These are phyloP conservation scores for Prunella himalayana DNA, from an alignment of 2,113 vertebrate genomes.

Conservation along the genomic window DNA sequence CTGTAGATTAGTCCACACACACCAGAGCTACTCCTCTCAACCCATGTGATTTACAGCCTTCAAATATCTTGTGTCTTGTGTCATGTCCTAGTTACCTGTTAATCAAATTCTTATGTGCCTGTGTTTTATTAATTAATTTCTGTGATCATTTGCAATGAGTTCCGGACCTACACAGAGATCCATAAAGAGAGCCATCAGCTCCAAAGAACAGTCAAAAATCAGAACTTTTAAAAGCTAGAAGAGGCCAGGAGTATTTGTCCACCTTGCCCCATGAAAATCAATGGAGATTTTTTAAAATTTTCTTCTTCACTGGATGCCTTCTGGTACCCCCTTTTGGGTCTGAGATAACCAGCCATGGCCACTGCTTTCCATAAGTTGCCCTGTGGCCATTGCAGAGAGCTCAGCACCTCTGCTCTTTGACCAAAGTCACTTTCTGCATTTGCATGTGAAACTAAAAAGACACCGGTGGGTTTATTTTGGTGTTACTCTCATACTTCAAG, in stretches of 20 bases:
- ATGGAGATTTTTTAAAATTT: not conserved
- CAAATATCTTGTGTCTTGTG: not conserved
- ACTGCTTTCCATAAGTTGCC: not conserved
- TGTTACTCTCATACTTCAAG: not conserved
- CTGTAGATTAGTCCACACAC: not conserved
- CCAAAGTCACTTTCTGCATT: not conserved
- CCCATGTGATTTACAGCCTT: not conserved
- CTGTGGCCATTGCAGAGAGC: not conserved
- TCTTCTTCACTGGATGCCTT: not conserved
- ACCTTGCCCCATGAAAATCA: not conserved
- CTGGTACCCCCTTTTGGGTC: not conserved
- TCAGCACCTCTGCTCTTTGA: not conserved
- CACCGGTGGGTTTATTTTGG: not conserved
- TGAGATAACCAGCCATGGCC: not conserved
- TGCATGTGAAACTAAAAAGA: not conserved
- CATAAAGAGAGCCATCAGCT: not conserved
- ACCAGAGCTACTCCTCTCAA: not conserved
- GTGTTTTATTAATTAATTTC: not conserved
- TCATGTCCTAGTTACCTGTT: not conserved
- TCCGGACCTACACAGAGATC: not conserved
- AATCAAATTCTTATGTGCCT: not conserved
- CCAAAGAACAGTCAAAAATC: not conserved
- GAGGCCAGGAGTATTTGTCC: not conserved
- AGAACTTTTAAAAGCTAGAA: not conserved
- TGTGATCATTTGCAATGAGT: not conserved